Evolutionary conservation across 2,797 vertebrate genomes (phyloP).

Genomic region (Mionectes olivaceus): DNA sequence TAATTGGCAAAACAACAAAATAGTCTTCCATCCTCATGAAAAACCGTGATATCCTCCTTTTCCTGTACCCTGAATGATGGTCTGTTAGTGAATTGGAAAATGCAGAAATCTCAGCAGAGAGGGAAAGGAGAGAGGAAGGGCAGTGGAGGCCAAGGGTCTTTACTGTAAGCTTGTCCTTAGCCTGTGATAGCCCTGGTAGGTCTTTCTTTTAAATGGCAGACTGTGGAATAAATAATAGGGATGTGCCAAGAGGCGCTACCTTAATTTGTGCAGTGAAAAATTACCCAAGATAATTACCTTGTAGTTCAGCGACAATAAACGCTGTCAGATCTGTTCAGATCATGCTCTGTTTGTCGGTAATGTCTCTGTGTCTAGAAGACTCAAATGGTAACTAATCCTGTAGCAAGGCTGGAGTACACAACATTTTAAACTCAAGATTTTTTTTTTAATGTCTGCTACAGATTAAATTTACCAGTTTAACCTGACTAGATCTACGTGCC

Average conservation of each 20-base stretch:
- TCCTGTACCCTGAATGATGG: background rate
- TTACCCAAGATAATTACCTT: conserved; percentile 57
- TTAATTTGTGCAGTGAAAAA: conserved; percentile 55
- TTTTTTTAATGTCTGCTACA: conserved; percentile 20
- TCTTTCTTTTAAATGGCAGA: conserved; percentile 26
- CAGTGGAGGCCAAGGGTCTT: background rate
- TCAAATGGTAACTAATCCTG: conserved; percentile 29
- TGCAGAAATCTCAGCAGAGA: background rate
- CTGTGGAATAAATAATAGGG: conserved; percentile 36
- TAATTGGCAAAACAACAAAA: background rate
- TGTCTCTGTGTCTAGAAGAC: conserved; percentile 28
- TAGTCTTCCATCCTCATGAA: background rate
- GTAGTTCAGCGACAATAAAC: conserved; percentile 34
- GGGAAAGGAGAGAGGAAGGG: background rate
- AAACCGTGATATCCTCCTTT: background rate
- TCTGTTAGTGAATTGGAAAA: background rate
- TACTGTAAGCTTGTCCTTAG: background rate
- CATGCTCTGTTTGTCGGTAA: background rate
- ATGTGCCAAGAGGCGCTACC: conserved; percentile 2
- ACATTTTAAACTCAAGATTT: background rate
- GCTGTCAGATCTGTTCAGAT: conserved; percentile 35
- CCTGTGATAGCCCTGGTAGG: background rate
- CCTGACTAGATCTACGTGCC: conserved; percentile 25
- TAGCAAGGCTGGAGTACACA: background rate
- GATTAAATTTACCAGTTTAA: conserved; percentile 12